phyloP scores from a whole-genome alignment of 2,113 vertebrate genomes.

The Esox niger region DNA sequence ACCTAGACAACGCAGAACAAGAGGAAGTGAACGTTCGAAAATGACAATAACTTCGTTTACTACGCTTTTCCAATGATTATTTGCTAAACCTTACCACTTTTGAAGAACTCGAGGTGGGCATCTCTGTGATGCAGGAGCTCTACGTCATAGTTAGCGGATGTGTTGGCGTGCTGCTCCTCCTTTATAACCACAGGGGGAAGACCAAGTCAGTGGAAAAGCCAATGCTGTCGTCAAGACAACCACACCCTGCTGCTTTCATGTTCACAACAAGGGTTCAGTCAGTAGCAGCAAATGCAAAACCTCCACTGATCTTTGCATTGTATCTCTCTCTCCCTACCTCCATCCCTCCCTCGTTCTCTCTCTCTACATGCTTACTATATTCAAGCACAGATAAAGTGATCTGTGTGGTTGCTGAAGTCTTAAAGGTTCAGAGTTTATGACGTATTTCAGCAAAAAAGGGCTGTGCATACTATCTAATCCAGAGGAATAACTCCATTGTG shows the following conservation, averaged over 20 bases:
- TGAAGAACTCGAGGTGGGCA: conserved; percentile 93
- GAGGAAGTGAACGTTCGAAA: not conserved
- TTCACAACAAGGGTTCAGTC: conserved; percentile 30
- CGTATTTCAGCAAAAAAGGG: not conserved
- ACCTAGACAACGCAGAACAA: conserved; percentile 68
- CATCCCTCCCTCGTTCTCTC: not conserved
- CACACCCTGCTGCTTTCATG: conserved; percentile 68
- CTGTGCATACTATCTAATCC: not conserved
- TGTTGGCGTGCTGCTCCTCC: conserved; percentile 99
- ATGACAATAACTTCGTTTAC: not conserved
- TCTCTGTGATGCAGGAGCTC: conserved; percentile 97
- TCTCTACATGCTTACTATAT: not conserved
- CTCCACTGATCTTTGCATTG: conserved; percentile 4
- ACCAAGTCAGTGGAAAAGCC: not conserved
- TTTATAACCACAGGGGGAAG: conserved; percentile 66
- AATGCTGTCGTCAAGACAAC: conserved; percentile 29
- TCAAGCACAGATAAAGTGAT: not conserved
- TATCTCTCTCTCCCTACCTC: not conserved
- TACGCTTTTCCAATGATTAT: not conserved
- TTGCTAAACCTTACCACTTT: conserved; percentile 78
- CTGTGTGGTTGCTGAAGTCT: not conserved
- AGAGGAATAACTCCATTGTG: not conserved
- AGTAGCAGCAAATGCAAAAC: conserved; percentile 31
- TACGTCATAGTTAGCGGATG: conserved; percentile 97
- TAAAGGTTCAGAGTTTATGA: not conserved